These are phyloP conservation scores for Diglossa cyanea DNA, from an alignment of 2,797 vertebrate genomes.

Conservation along the genomic window DNA sequence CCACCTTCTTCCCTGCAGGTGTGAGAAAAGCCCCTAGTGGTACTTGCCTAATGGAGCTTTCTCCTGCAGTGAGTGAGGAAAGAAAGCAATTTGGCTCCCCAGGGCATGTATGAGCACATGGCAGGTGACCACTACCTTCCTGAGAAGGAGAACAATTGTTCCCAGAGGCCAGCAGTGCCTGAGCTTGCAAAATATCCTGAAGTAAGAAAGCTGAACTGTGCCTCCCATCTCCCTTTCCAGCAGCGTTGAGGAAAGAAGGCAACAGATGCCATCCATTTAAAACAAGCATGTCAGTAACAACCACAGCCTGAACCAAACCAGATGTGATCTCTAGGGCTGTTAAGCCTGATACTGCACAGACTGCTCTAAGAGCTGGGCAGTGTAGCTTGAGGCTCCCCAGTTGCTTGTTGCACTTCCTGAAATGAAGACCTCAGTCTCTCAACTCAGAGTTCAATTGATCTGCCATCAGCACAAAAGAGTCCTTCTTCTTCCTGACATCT, in stretches of 20 bases:
- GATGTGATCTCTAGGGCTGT: constrained; percentile 11
- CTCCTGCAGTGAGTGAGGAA: background rate
- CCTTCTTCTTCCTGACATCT: background rate
- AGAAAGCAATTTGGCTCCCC: background rate
- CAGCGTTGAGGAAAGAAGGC: background rate
- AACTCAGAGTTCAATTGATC: background rate
- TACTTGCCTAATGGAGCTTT: background rate
- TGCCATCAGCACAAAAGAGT: background rate
- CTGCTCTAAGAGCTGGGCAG: background rate
- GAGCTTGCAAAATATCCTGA: background rate
- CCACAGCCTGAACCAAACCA: constrained; percentile 46
- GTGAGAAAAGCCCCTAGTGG: background rate
- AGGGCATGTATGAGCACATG: background rate
- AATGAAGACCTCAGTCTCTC: constrained; percentile 1
- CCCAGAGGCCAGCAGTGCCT: background rate
- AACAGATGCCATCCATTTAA: constrained; percentile 52
- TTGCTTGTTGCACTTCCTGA: background rate
- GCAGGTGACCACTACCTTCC: background rate
- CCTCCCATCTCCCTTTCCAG: background rate
- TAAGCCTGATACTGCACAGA: constrained; percentile 41
- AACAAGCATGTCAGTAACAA: constrained; percentile 33
- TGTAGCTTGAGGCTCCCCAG: constrained; percentile 19
- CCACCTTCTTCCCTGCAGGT: background rate
- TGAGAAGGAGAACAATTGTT: background rate
- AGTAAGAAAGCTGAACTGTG: background rate